Evolutionary conservation across 2,888 invertebrate genomes (phyloP), one percentile per base, ranked within the genome.

Genomic region (Vesta saturnalis): DNA sequence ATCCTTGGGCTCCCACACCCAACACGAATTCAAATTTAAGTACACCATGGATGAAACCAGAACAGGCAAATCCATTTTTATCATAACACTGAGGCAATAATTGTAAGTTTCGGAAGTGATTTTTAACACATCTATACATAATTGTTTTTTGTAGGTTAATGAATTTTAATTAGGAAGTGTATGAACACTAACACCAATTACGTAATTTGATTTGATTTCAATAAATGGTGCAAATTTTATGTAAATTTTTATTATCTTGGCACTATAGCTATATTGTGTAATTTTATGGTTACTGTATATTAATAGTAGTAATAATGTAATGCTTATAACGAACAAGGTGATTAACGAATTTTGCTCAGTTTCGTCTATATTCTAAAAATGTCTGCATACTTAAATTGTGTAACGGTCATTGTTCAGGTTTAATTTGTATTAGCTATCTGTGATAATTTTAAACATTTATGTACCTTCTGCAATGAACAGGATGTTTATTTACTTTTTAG

Each of bases 1-100:
- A 85, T 73, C 85, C 85, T 1, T 85, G 85, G 85, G 81, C 83
- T 23, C 85, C 84, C 5, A 81, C 74, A 19, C 85, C 84, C 70
- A 75, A 67, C 60, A 70, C 85, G 74, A 86, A 86, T 65, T 64
- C 74, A 54, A 75, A 74, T 19, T 58, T 73, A 22, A 76, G 75
- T 12, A 73, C 76, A 12, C 81, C 83, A 5, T 85, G 84, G 84
- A 80, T 80, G 80, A 83, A 83, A 72, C 73, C 76, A 62, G 79
- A 80, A 71, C 81, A 83, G 35, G 89, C 89, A 71, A 90, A 90
- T 82, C 90, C 90, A 22, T 90, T 90, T 85, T 87, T 90, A 75
- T 90, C 90, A 85, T 90, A 90, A 84, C 66, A 49, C 47, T 35
- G 35, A 55, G 16, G 43, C 18, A 52, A 23, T 35, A 19, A 39